Percentiles rank a stretch among this genome's conserved stretches.
These are phyloP conservation scores for Notarius quadriscutis DNA, from an alignment of 2,113 vertebrate species.

Conservation along the genomic window DNA sequence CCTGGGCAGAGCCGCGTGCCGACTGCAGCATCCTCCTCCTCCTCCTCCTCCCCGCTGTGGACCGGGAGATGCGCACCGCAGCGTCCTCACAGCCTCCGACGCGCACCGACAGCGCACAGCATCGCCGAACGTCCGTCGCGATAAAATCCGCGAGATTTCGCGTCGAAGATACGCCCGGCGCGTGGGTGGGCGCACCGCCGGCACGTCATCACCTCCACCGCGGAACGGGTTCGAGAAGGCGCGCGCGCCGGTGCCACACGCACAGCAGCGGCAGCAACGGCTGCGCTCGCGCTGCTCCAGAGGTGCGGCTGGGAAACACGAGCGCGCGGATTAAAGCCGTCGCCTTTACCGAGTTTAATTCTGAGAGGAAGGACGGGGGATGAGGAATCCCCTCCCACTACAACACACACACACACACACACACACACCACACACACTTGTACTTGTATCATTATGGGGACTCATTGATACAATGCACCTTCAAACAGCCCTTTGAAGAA, in stretches of 20 bases:
- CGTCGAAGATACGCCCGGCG: not conserved
- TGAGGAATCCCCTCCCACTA: constrained; percentile 31
- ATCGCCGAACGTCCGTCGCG: constrained; percentile 13
- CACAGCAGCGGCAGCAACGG: not conserved
- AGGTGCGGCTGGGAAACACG: constrained; percentile 9
- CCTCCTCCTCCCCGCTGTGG: constrained; percentile 13
- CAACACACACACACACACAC: not conserved
- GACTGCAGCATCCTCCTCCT: constrained; percentile 16
- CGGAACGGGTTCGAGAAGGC: constrained; percentile 11
- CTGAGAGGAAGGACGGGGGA: not conserved
- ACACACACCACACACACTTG: not conserved
- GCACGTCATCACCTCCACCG: constrained; percentile 29
- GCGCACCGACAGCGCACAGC: constrained; percentile 6
- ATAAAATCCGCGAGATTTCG: constrained; percentile 11
- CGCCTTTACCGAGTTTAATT: not conserved
- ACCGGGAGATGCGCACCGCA: constrained; percentile 16
- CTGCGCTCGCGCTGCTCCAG: not conserved
- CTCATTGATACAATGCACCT: no score
- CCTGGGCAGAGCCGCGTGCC: constrained; percentile 23
- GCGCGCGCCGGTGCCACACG: constrained; percentile 13
- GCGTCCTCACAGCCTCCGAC: constrained; percentile 11
- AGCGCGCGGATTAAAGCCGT: not conserved
- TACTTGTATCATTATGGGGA: no score
- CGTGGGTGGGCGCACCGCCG: constrained; percentile 35
- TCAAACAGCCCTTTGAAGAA: no score